These are phyloP conservation scores for Buphagus erythrorhynchus DNA, from an alignment of 2,797 vertebrate species.

Conservation along the genomic window DNA sequence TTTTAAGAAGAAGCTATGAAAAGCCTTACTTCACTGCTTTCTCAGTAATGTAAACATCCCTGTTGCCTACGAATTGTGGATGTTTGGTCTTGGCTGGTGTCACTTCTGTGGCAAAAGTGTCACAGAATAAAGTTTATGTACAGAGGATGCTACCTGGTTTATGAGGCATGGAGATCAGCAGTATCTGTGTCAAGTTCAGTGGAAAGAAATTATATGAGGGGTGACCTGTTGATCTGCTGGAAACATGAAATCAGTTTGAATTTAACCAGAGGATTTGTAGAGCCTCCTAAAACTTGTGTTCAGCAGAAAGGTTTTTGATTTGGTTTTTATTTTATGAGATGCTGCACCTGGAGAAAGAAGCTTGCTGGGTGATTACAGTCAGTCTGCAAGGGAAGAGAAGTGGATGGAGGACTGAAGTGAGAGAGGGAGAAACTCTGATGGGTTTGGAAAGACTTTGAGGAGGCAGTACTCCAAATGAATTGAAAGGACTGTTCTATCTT, in stretches of 20 bases:
- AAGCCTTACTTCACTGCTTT: neutral
- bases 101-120: neutral
- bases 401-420: neutral
- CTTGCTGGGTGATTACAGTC: neutral
- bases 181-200: neutral
- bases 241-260: neutral
- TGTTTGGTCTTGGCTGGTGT: neutral
- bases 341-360: neutral
- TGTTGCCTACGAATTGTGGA: neutral
- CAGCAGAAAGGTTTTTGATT: neutral
- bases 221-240: neutral
- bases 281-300: neutral
- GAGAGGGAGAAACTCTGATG: neutral
- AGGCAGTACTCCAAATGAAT: neutral
- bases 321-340: neutral
- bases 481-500: neutral
- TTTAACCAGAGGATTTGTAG: neutral
- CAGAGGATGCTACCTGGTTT: neutral
- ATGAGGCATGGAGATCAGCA: neutral
- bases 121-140: neutral
- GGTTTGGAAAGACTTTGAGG: neutral
- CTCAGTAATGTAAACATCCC: neutral
- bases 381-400: neutral
- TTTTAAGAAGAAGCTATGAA: neutral
- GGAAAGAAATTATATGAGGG: neutral